A percentile compares a stretch with the other conserved stretches of the same genome.
These are phyloP conservation scores for Drosophila pseudoobscura DNA, from an alignment of 1,140 invertebrate species.

Conservation along the genomic window DNA sequence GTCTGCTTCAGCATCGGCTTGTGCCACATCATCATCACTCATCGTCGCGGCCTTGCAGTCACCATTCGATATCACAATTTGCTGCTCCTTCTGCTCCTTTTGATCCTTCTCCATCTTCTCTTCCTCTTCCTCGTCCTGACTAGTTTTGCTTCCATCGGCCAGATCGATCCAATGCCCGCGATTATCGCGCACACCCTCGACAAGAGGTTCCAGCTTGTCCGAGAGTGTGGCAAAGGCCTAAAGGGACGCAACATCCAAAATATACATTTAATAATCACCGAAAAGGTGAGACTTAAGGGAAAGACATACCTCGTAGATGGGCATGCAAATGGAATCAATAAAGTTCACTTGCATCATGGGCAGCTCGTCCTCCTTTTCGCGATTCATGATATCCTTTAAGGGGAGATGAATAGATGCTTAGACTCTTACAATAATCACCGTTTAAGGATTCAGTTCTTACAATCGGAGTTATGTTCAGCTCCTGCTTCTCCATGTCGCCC, in stretches of 20 bases:
- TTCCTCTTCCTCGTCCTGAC: conserved; percentile 55
- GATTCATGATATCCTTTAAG: conserved; percentile 95
- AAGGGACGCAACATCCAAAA: conserved; percentile 37
- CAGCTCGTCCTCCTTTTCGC: conserved; percentile 96
- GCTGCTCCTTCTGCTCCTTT: conserved; percentile 44
- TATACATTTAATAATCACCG: background rate
- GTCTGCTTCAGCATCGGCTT: conserved; percentile 5
- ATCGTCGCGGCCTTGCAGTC: conserved; percentile 39
- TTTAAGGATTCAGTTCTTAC: conserved; percentile 85
- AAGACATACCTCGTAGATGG: conserved; percentile 94
- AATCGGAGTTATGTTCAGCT: conserved; percentile 93
- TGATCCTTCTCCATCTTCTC: conserved; percentile 30
- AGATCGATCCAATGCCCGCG: conserved; percentile 92
- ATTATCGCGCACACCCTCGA: conserved; percentile 93
- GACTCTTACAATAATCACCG: background rate
- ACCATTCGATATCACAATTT: conserved; percentile 75
- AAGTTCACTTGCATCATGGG: conserved; percentile 98
- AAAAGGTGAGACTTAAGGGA: no score
- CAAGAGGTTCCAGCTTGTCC: conserved; percentile 89
- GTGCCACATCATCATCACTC: conserved; percentile 32
- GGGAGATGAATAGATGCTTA: background rate
- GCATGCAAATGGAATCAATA: conserved; percentile 97
- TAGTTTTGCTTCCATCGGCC: conserved; percentile 84
- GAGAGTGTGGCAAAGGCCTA: conserved; percentile 93
- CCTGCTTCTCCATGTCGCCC: conserved; percentile 94